Conservation (phyloP, 2,113 vertebrate species). For the Sylvilagus bachmani region DNA sequence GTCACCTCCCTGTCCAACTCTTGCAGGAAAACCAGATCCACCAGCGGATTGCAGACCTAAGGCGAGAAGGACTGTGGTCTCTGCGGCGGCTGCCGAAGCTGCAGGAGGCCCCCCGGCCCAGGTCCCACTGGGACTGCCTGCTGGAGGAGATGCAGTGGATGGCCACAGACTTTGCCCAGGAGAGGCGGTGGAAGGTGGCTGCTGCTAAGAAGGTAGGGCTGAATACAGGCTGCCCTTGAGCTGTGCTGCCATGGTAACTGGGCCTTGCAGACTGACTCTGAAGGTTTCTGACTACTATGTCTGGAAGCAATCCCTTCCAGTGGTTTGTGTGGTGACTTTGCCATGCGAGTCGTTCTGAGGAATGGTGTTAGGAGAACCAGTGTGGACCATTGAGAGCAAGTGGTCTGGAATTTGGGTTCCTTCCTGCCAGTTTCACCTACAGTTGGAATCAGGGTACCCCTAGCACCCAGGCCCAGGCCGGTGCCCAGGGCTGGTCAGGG, state of each 20-base stretch:
- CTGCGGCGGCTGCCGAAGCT: slow-evolving; percentile 95
- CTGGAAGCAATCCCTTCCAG: fast-evolving
- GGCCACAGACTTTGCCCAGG: slow-evolving; percentile 98
- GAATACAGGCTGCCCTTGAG: background rate
- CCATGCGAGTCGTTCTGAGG: fast-evolving
- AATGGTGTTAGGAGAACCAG: background rate
- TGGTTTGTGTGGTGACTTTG: background rate
- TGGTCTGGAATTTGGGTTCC: background rate
- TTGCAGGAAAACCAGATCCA: slow-evolving; percentile 90
- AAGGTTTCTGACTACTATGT: background rate
- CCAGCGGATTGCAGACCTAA: slow-evolving; percentile 90
- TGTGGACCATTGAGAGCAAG: fast-evolving
- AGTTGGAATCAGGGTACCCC: background rate
- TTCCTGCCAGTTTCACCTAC: background rate
- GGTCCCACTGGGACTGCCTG: slow-evolving; percentile 98
- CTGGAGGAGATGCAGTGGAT: slow-evolving; percentile 99
- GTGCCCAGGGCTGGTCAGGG: background rate
- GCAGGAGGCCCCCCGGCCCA: slow-evolving; percentile 94
- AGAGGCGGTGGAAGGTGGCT: slow-evolving; percentile 98
- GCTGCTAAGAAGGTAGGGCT: slow-evolving; percentile 95
- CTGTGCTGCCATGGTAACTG: too few relatives aligned
- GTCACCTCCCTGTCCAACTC: fast-evolving
- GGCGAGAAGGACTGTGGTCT: slow-evolving; percentile 97
- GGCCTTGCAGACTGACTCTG: background rate
- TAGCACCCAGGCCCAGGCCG: background rate